Evolutionary conservation across 2,888 invertebrate species (phyloP), one percentile per base, ranked within the genome.

Genomic region (Spisula solida): DNA sequence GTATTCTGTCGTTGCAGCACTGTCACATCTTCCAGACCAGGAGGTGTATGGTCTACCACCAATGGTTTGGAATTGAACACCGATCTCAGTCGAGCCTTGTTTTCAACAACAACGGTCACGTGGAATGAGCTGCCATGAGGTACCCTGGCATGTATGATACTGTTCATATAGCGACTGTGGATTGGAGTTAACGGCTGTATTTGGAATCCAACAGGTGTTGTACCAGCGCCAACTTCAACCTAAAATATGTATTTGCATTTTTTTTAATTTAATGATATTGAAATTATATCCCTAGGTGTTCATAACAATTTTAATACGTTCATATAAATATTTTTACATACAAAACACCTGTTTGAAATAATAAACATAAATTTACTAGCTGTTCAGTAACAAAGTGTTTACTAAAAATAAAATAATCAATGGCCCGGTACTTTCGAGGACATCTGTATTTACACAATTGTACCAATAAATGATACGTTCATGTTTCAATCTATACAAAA

Each of bases 121-220:
- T 91, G 87, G 4, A 92, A 56, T 31, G 80, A 55, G 20, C 84
- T 82, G 2, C 87, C 92, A 70, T 91, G 92, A 20, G 86, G 88
- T n/a, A 82, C 83, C 16, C 87, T 41, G 25, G 82, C 87, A 34
- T 87, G 78, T n/a, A 92, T 82, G 12, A 90, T 29, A 20, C 82
- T 82, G 25, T 82, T 83, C 12, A 31, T 31, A 75, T 60, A 55
- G 10, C n/a, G 34, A 47, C 78, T 81, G 48, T 83, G 78, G 66
- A 91, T 70, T 0, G 66, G 80, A 8, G 85, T 81, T 29, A 91
- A 83, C 34, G 92, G 85, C 66, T 82, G 86, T 5, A 92, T 82
- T 86, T 93, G 93, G 41, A 90, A 90, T 8, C 91, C 91, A 12
- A 89, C 91, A n/a, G 48, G 70, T 2, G 90, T 93, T 16, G 92